These are phyloP conservation scores for Thunnus thynnus DNA, from an alignment of 2,113 vertebrate genomes.

Conservation along the genomic window DNA sequence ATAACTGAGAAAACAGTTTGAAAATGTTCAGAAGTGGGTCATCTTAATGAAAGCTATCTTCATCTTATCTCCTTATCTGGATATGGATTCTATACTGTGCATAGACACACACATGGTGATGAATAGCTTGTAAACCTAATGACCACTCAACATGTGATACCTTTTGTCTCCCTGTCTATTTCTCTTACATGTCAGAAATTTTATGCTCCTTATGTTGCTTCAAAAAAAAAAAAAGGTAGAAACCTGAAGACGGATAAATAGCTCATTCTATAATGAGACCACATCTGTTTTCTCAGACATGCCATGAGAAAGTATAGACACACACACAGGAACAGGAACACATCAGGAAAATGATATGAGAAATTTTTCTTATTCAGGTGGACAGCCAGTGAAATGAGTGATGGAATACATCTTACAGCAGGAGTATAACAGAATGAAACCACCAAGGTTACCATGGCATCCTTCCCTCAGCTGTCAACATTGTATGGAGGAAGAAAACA, in stretches of 20 bases:
- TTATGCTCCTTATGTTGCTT: not conserved
- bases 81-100: slow-evolving; percentile 11
- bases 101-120: not conserved
- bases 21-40: not conserved
- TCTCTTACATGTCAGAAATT: not conserved
- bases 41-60: not conserved
- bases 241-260: not conserved
- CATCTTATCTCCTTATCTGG: not conserved
- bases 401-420: slow-evolving; percentile 67
- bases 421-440: slow-evolving; percentile 47
- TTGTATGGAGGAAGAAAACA: slow-evolving; percentile 21
- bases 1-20: not conserved
- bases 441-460: slow-evolving; percentile 53
- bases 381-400: slow-evolving; percentile 62
- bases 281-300: slow-evolving; percentile 23
- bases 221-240: slow-evolving; percentile 1
- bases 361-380: slow-evolving; percentile 75
- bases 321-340: slow-evolving; percentile 28
- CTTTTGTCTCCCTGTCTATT: slow-evolving; percentile 3
- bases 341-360: slow-evolving; percentile 57
- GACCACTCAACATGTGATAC: not conserved
- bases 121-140: not conserved
- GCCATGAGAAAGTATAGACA: slow-evolving; percentile 37
- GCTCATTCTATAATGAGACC: slow-evolving; percentile 6
- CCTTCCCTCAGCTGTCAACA: slow-evolving; percentile 27